Conservation (phyloP, 2,797 vertebrate species). For the Helicolenus hilgendorfi region DNA sequence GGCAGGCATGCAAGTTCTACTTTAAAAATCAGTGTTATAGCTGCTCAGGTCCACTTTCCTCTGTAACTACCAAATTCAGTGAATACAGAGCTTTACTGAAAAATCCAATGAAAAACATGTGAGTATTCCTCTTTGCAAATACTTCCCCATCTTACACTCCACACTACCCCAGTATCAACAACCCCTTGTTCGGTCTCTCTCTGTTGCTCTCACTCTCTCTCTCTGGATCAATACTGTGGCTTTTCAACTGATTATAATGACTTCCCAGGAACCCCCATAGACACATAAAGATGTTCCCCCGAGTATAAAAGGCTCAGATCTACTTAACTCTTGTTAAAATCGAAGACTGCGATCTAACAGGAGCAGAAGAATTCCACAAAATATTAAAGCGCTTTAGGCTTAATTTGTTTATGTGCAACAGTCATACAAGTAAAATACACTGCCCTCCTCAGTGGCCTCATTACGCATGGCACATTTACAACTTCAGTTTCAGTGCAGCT, state of each 20-base stretch:
- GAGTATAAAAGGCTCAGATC: not conserved
- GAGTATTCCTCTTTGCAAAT: not conserved
- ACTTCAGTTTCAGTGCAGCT: not conserved
- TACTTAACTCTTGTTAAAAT: not conserved
- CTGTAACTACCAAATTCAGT: not conserved
- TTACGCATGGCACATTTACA: not conserved
- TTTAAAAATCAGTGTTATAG: not conserved
- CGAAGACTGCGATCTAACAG: not conserved
- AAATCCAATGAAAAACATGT: not conserved
- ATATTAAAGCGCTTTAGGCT: not conserved
- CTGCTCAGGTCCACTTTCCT: not conserved
- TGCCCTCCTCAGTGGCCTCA: not conserved
- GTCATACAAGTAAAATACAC: not conserved
- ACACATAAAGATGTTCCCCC: conserved; percentile 9
- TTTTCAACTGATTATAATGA: conserved; percentile 49
- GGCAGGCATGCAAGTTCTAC: not conserved
- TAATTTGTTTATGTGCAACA: not conserved
- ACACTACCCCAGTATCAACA: not conserved
- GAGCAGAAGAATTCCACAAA: not conserved
- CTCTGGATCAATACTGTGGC: conserved; percentile 50
- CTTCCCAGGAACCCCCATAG: not conserved
- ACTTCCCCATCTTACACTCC: not conserved
- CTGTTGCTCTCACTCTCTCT: not conserved
- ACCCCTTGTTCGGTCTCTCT: not conserved
- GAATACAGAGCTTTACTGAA: not conserved